Base-by-base conservation (phyloP, 2,113 vertebrate genomes). In the Illadopsis cleaveri region DNA sequence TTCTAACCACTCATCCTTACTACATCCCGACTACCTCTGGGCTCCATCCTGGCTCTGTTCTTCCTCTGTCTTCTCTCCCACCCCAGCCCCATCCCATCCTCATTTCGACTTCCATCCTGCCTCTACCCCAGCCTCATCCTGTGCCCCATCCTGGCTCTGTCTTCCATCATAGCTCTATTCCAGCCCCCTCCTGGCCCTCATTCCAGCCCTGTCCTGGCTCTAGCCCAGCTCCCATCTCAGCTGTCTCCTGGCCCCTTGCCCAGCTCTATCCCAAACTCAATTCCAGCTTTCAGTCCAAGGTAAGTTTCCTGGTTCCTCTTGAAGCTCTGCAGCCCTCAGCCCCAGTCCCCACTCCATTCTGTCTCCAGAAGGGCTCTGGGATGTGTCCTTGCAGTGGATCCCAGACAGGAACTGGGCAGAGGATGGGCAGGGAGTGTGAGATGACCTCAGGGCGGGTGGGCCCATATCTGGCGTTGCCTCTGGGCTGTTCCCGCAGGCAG, bases 401-500 rank as follows among this genome's bases (percentile, higher is more conserved):
- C 50, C 62, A 47, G 40, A 53, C 10, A 33, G 10, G n/a, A 78
- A 33, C 35, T 10, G 25, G 68, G 73, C 57, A 71, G 65, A 12
- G 44, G 27, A 10, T 11, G 9, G 22, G 15, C 38, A 50, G 48
- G 35, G 54, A 33, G 15, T 2, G 5, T 1, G 3, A 15, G 28
- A n/a, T 56, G 50, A 37, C 56, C 81, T 65, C 5, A 16, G 70
- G 28, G 21, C 2, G 1, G 53, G 35, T 44, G 40, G 33, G 6
- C 15, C 48, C 15, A 1, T 23, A 7, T 6, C 56, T 69, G 81
- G 7, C 2, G 4, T 82, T 84, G 73, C n/a, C 47, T 70, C 42
- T 6, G 13, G 77, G 78, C 51, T 65, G n/a, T 82, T 61, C 38
- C 65, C 2, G 0, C 0, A 9, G 64, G 57, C 9, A 3, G n/a